Evolutionary conservation across 2,888 invertebrate genomes (phyloP), one percentile per base, ranked within the genome.

Genomic region (Cephus sareptanus): DNA sequence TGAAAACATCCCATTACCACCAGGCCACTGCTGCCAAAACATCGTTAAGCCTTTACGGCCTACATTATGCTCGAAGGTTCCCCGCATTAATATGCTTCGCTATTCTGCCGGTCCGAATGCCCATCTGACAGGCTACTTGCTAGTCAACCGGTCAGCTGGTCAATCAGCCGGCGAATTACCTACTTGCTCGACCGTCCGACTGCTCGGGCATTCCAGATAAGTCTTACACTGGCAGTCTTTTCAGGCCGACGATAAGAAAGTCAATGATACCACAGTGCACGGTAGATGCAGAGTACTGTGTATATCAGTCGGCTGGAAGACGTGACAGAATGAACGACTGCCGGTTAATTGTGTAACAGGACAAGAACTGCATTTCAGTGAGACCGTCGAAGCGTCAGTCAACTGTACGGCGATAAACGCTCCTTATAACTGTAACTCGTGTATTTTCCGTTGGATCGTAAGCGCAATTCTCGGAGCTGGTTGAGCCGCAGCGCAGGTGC

Each of bases 1-100:
- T 79, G 81, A 83, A 82, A 82, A 81, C 81, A 83, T 81, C 76
- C 82, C 81, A 83, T 83, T 83, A 83, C 75, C 75, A 83, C 76
- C 75, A 73, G 77, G 75, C 76, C n/a, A 75, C 79, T 76, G 80
- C 79, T 76, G 80, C 83, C 82, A 83, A 79, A 83, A 80, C 82
- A 83, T 83, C 82, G 82, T 83, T 83, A 82, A 79, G 78, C 79
- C 79, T 75, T 79, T 73, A 70, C 70, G 70, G 30, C 70, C 70
- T 70, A 70, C 70, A 70, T 70, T 70, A 33, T 70, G 1, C 40
- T 15, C 40, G 4, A 40, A 15, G 40, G 15, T 40, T 40, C 40
- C 40, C 15, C 40, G 40, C 40, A 40, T 40, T 15, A 15, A 40
- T 15, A 15, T 15, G 15, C 40, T 15, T 40, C 40, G 40, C 15